These are phyloP conservation scores for Psettodes erumei DNA, from an alignment of 2,113 vertebrate genomes.

Conservation along the genomic window DNA sequence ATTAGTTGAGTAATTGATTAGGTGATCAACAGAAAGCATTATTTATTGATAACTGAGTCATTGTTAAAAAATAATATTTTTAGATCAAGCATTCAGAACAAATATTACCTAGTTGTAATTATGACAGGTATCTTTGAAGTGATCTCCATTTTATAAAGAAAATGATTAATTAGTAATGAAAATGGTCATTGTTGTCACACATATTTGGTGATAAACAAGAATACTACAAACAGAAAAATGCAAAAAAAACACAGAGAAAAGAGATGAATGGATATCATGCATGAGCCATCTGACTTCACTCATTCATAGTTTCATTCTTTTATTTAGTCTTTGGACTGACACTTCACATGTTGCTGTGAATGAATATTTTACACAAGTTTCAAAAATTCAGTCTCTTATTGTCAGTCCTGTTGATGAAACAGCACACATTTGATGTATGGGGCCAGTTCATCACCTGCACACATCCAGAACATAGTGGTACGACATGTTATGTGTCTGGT, in stretches of 20 bases:
- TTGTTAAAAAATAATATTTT: neutral
- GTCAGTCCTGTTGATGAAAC: neutral
- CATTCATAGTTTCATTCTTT: neutral
- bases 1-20: neutral
- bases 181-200: neutral
- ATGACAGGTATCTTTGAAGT: no score
- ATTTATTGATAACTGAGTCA: neutral
- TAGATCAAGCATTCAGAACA: neutral
- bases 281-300: neutral
- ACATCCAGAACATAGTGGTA: conserved; percentile 23
- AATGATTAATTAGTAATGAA: neutral
- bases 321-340: neutral
- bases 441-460: neutral
- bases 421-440: neutral
- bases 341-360: neutral
- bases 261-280: neutral
- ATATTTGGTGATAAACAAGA: neutral
- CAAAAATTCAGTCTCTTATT: conserved; percentile 7
- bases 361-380: conserved; percentile 19
- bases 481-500: conserved; percentile 31
- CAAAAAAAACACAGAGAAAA: neutral
- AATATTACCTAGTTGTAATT: neutral
- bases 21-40: neutral
- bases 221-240: neutral
- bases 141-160: neutral